Conservation (phyloP, 2,888 invertebrate genomes). For the Eupithecia insigniata region DNA sequence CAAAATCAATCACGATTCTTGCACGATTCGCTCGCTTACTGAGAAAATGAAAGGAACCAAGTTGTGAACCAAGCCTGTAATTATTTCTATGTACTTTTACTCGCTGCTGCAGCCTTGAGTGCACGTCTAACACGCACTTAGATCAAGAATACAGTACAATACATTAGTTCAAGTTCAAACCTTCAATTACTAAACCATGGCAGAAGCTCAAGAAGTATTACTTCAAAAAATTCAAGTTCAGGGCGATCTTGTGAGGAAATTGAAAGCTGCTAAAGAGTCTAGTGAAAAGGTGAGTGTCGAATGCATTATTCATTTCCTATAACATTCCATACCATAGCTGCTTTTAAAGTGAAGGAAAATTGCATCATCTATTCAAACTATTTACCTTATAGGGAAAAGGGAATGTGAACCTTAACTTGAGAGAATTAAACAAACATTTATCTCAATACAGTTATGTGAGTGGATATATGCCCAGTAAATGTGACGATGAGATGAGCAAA, state of each 20-base stretch:
- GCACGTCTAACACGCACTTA: conserved; percentile 27
- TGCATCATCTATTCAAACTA: conserved; percentile 54
- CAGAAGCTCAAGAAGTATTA: conserved; percentile 68
- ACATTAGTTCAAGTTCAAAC: conserved; percentile 5
- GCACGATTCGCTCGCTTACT: conserved; percentile 47
- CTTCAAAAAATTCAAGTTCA: conserved; percentile 84
- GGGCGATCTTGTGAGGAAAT: conserved; percentile 91
- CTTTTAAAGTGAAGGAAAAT: conserved; percentile 9
- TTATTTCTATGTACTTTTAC: conserved; percentile 64
- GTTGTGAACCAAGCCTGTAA: conserved; percentile 62
- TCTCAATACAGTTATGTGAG: conserved; percentile 83
- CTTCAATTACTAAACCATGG: conserved; percentile 55
- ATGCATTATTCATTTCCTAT: conserved; percentile 3
- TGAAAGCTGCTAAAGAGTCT: conserved; percentile 91
- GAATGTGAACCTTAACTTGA: conserved; percentile 57
- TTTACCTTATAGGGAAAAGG: conserved; percentile 65
- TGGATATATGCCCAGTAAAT: conserved; percentile 81
- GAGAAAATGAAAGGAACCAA: conserved; percentile 68
- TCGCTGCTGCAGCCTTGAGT: conserved; percentile 58
- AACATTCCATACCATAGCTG: conserved; percentile 5
- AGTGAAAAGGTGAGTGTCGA: conserved; percentile 87
- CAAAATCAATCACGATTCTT: conserved; percentile 23
- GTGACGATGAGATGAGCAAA: conserved; percentile 75
- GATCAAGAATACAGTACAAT: conserved; percentile 10
- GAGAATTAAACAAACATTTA: conserved; percentile 74